A percentile compares a stretch with the other conserved stretches of the same genome.
These are phyloP conservation scores for Lamprotornis superbus DNA, from an alignment of 2,113 vertebrate species.

Conservation along the genomic window DNA sequence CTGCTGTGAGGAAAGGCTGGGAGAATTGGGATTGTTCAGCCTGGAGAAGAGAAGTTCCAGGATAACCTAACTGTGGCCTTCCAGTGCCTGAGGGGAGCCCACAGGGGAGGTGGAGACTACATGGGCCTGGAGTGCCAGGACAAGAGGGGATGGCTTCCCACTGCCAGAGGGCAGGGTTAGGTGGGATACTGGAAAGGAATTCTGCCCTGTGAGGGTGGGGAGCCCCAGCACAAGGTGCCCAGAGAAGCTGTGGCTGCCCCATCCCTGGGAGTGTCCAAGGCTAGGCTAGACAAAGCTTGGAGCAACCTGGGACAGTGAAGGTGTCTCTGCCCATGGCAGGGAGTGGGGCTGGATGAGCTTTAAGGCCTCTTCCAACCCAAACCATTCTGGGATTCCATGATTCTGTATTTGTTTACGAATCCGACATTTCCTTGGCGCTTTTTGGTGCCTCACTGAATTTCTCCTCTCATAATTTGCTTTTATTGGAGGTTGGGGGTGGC, in stretches of 20 bases:
- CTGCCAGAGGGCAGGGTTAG: neutral
- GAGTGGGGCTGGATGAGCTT: neutral
- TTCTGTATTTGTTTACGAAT: neutral
- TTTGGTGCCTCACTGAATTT: neutral
- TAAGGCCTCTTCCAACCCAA: neutral
- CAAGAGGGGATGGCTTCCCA: neutral
- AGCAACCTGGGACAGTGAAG: rapidly evolving
- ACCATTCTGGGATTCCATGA: neutral
- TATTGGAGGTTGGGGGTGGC: neutral
- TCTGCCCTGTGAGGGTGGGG: neutral
- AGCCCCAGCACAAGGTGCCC: neutral
- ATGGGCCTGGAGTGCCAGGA: neutral
- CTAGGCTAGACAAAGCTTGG: rapidly evolving
- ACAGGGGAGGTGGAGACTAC: neutral
- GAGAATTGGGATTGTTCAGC: too few species aligned
- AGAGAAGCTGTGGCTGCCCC: neutral
- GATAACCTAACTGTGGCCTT: neutral
- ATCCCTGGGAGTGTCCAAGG: neutral
- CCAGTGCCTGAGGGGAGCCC: neutral
- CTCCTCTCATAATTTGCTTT: neutral
- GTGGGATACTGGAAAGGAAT: neutral
- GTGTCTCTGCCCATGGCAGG: neutral
- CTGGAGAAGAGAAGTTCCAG: too few species aligned
- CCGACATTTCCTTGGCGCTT: neutral
- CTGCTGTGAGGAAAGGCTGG: too few species aligned